Evolutionary conservation across 2,797 vertebrate genomes (phyloP), one percentile per base, ranked within the genome.

Genomic region (Anniella stebbinsi): DNA sequence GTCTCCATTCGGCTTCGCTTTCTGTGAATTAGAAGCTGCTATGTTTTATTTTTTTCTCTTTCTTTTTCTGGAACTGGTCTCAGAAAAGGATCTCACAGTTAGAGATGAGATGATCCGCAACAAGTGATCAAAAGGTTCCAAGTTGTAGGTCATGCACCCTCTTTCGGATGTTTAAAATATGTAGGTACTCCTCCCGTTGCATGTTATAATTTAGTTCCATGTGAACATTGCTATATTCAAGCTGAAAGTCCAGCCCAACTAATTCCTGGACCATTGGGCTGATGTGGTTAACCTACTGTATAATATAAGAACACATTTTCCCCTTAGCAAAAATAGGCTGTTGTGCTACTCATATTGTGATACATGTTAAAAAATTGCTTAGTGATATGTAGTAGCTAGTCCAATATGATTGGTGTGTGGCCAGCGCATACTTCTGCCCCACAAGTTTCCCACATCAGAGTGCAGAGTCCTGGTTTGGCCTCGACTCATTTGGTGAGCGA

Each of bases 21-120:
- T 90, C 38, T 83, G 80, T 60, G 73, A 87, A 90, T 78, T 67
- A 77, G 60, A 90, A 92, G 36, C 25, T 91, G 69, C 5, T n/a
- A 36, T 70, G 86, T 87, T 10, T 67, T 23, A 70, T 4, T 88
- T 93, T n/a, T 93, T 63, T 13, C 41, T 4, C 76, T 89, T 60
- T 91, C 92, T 21, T 51, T 28, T 30, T 72, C 1, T 1, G 60
- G 18, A 63, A 25, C 2, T 88, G 8, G 48, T 41, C 38, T 23
- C 75, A 57, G 41, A 41, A 45, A 90, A 80, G 51, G 67, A n/a
- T 63, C 38, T 80, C 18, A 30, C 28, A 77, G 30, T 48, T 78
- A 54, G n/a, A 84, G 57, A 25, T 54, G 54, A 72, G 60, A 11
- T n/a, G 13, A 83, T 30, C 45, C 21, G 7, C 70, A 60, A 38